A percentile compares a stretch with the other conserved stretches of the same genome.
Conservation (phyloP, 2,888 invertebrate genomes). For the Matsumyia berberina region DNA sequence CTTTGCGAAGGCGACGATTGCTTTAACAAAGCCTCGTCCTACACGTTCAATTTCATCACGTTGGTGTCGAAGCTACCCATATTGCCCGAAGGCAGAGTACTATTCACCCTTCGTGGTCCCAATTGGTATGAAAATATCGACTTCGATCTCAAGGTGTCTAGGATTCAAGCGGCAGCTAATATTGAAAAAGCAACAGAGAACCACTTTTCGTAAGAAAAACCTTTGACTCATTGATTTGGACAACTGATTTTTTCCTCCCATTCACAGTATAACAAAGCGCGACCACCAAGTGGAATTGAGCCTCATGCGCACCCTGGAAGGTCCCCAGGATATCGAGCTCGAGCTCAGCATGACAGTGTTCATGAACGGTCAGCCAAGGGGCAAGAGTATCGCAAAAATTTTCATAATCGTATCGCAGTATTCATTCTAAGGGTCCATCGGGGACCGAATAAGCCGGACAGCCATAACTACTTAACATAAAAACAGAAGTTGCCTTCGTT, state of each 20-base stretch:
- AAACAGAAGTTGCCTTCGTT: constrained; percentile 24
- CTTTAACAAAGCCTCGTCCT: constrained; percentile 91
- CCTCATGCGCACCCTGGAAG: constrained; percentile 89
- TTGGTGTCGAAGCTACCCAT: constrained; percentile 93
- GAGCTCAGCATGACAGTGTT: constrained; percentile 94
- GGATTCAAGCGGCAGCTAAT: constrained; percentile 88
- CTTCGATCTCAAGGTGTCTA: constrained; percentile 90
- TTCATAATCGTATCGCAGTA: constrained; percentile 94
- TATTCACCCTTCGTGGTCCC: constrained; percentile 96
- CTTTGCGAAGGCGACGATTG: constrained; percentile 91
- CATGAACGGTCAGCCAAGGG: constrained; percentile 89
- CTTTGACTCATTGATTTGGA: neutral
- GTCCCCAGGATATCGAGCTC: constrained; percentile 96
- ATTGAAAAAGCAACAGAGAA: constrained; percentile 86
- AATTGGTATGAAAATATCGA: constrained; percentile 89
- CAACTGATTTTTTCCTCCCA: constrained; percentile 41
- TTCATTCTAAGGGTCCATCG: constrained; percentile 87
- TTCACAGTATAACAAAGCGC: constrained; percentile 85
- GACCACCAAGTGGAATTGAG: constrained; percentile 91
- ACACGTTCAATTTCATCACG: constrained; percentile 97
- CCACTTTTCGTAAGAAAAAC: constrained; percentile 85
- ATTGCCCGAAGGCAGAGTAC: constrained; percentile 86
- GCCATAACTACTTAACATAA: constrained; percentile 38
- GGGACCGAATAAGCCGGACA: neutral
- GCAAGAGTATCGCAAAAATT: constrained; percentile 93